Conservation (phyloP, 1,140 invertebrate genomes). For the Papilio dardanus region DNA sequence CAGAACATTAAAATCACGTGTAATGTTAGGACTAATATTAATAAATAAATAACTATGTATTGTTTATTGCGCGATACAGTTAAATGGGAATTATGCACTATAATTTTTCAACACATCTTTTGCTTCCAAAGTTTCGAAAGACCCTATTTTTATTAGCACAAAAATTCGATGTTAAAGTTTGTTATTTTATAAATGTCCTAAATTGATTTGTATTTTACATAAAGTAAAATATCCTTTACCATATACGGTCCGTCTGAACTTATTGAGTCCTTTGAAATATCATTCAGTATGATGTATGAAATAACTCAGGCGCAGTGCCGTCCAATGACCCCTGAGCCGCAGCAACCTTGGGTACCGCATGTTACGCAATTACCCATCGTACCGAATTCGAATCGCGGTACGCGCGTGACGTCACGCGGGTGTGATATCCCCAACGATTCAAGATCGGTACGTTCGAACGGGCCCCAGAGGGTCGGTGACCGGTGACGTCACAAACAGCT, state of each 20-base stretch:
- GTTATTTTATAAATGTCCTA: not conserved
- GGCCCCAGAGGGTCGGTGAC: conserved; percentile 56
- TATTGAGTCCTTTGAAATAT: conserved; percentile 10
- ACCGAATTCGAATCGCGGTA: conserved; percentile 48
- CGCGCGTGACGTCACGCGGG: conserved; percentile 61
- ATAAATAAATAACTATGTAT: not conserved
- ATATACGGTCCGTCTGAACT: not conserved
- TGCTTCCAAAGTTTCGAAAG: too few relatives aligned
- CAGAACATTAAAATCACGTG: not conserved
- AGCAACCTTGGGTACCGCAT: conserved; percentile 34
- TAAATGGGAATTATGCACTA: too few relatives aligned
- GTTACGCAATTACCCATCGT: conserved; percentile 38
- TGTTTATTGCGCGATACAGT: too few relatives aligned
- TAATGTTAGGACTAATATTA: not conserved
- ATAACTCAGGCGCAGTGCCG: conserved; percentile 15
- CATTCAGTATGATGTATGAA: conserved; percentile 13
- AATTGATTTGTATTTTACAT: not conserved
- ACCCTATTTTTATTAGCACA: not conserved
- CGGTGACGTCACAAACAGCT: conserved; percentile 76
- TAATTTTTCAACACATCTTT: not conserved
- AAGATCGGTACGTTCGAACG: conserved; percentile 46
- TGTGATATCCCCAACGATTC: conserved; percentile 51
- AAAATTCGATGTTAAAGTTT: not conserved
- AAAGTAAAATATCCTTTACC: not conserved
- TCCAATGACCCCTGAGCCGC: conserved; percentile 33